These are phyloP conservation scores for Zootoca vivipara DNA, from an alignment of 2,113 vertebrate genomes.

Conservation along the genomic window DNA sequence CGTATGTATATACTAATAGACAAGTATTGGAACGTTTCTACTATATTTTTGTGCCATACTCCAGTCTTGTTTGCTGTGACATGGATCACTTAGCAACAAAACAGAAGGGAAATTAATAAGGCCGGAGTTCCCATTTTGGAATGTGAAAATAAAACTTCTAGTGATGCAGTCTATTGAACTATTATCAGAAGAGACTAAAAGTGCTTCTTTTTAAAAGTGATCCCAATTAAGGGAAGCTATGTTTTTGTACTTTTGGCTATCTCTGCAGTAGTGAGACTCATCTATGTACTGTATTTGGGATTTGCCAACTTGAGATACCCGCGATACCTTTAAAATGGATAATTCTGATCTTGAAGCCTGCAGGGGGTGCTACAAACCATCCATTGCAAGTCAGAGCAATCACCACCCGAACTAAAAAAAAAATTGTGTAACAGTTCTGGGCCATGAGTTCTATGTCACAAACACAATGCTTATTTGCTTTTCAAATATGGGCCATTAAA, in stretches of 20 bases:
- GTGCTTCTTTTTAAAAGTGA: background rate
- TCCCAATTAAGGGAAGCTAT: background rate
- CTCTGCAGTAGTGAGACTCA: background rate
- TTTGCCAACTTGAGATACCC: background rate
- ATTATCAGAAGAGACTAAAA: background rate
- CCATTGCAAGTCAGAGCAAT: background rate
- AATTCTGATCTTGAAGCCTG: background rate
- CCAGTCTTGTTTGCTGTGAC: background rate
- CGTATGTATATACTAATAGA: background rate
- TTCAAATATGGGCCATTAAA: background rate
- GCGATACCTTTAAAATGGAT: background rate
- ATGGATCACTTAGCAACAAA: background rate
- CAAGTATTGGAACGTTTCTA: background rate
- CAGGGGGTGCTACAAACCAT: conserved; percentile 19
- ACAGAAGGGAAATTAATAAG: background rate
- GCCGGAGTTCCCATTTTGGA: background rate
- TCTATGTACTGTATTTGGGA: background rate
- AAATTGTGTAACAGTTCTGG: background rate
- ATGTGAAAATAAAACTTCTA: background rate
- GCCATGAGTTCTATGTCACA: background rate
- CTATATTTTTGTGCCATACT: background rate
- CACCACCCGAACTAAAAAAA: background rate
- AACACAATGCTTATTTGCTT: background rate
- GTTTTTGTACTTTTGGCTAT: background rate
- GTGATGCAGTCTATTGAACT: no score